phyloP scores from a whole-genome alignment of 2,888 invertebrate genomes.

The Crocallis elinguaria region DNA sequence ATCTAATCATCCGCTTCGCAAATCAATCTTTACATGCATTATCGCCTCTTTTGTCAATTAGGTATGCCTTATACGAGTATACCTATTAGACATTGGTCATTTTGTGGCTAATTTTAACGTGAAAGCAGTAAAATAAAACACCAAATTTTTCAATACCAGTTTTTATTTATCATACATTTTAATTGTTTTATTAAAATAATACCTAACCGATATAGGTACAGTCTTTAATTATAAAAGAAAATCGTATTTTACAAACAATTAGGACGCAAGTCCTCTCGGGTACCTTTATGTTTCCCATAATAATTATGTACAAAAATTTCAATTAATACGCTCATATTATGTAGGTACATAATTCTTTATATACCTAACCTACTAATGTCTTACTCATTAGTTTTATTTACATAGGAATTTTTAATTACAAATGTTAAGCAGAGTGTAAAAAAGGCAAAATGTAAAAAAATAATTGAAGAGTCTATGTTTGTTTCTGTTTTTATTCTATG shows the following conservation, averaged over 20 bases:
- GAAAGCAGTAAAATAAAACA: slow-evolving; percentile 65
- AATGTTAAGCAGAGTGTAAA: slow-evolving; percentile 28
- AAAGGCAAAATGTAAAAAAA: slow-evolving; percentile 6
- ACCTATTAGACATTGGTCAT: too few species aligned
- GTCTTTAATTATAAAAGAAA: slow-evolving; percentile 81
- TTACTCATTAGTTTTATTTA: slow-evolving; percentile 63
- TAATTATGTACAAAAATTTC: slow-evolving; percentile 34
- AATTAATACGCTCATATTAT: slow-evolving; percentile 7
- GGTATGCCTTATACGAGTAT: too few species aligned
- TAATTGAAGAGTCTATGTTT: background rate
- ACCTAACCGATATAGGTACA: slow-evolving; percentile 74
- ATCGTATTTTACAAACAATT: slow-evolving; percentile 41
- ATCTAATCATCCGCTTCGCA: too few species aligned
- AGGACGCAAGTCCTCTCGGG: slow-evolving; percentile 35
- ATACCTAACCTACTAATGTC: slow-evolving; percentile 44
- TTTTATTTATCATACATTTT: slow-evolving; percentile 81
- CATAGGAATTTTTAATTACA: slow-evolving; percentile 69
- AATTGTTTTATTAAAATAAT: slow-evolving; percentile 73
- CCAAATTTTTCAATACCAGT: slow-evolving; percentile 65
- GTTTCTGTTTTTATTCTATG: too few species aligned
- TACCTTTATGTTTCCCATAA: slow-evolving; percentile 30
- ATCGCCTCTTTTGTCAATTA: too few species aligned
- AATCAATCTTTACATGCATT: too few species aligned
- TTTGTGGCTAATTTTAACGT: too few species aligned
- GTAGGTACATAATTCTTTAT: slow-evolving; percentile 35